Evolutionary conservation across 2,113 vertebrate genomes (phyloP).

Genomic region (Pteropus alecto): DNA sequence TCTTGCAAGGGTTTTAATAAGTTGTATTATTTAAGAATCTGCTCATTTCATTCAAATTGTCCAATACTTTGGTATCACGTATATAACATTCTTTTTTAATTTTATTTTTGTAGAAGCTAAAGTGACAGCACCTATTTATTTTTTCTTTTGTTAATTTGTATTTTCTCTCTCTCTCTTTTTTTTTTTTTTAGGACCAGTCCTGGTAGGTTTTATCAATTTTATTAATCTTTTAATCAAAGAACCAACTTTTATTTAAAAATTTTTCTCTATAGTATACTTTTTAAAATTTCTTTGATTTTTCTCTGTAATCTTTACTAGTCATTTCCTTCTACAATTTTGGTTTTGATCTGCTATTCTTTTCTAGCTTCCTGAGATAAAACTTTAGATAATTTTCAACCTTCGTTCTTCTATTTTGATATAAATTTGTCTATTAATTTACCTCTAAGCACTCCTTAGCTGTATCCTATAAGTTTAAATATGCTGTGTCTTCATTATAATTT

Average conservation of each 20-base stretch:
- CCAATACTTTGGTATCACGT: neutral
- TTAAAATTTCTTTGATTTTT: neutral
- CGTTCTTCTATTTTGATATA: neutral
- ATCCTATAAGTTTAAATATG: neutral
- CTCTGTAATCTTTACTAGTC: neutral
- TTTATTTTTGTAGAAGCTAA: neutral
- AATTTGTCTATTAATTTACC: neutral
- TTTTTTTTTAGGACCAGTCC: neutral
- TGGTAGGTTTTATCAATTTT: neutral
- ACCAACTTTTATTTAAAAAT: neutral
- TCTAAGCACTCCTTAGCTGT: neutral
- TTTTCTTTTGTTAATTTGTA: neutral
- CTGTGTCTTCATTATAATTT: slow-evolving; percentile 19
- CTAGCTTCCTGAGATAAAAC: neutral
- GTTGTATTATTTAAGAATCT: neutral
- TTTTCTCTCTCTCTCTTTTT: neutral
- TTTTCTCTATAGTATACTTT: neutral
- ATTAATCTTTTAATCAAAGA: neutral
- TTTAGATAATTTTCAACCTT: neutral
- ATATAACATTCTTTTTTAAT: neutral
- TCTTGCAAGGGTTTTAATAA: neutral
- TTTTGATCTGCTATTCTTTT: neutral
- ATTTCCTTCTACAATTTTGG: neutral
- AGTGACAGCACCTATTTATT: neutral
- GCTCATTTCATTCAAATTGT: neutral